Evolutionary conservation across 2,113 vertebrate genomes (phyloP).

Genomic region (Gulo gulo): DNA sequence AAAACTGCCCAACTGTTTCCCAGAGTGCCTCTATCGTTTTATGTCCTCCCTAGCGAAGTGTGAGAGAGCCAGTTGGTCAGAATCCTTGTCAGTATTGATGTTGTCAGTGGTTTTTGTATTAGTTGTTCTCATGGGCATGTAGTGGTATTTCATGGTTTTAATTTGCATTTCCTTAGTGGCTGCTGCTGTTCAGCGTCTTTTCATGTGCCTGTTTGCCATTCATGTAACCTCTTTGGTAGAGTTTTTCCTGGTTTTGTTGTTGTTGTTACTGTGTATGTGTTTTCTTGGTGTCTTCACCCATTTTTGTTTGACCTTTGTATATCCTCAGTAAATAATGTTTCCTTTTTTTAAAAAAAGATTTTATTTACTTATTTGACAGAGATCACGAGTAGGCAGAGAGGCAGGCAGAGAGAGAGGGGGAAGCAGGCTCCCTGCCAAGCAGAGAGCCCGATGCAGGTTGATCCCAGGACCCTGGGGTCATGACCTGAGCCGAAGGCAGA

Average conservation of each 20-base stretch:
- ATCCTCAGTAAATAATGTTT: not conserved
- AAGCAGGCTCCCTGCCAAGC: too few relatives aligned
- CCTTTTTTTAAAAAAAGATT: not conserved
- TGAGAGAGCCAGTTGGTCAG: not conserved
- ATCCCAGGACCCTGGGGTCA: too few relatives aligned
- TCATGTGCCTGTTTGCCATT: not conserved
- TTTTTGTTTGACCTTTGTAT: not conserved
- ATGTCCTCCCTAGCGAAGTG: not conserved
- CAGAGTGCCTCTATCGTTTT: not conserved
- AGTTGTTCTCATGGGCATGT: not conserved
- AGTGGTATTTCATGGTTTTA: not conserved
- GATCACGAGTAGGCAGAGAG: too few relatives aligned
- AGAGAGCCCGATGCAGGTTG: too few relatives aligned
- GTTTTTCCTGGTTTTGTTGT: not conserved
- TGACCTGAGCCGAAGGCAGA: too few relatives aligned
- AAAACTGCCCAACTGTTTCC: not conserved
- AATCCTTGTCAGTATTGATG: not conserved
- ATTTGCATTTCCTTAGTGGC: not conserved
- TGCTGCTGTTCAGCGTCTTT: not conserved
- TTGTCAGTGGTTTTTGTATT: not conserved
- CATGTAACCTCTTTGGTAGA: not conserved
- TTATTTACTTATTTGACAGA: too few relatives aligned
- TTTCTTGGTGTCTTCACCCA: not conserved
- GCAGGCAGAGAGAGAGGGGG: too few relatives aligned
- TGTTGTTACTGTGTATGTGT: not conserved